Percentiles rank a stretch among this genome's conserved stretches.
Conservation (phyloP, 2,888 invertebrate genomes). For the Osmoderma eremita region DNA sequence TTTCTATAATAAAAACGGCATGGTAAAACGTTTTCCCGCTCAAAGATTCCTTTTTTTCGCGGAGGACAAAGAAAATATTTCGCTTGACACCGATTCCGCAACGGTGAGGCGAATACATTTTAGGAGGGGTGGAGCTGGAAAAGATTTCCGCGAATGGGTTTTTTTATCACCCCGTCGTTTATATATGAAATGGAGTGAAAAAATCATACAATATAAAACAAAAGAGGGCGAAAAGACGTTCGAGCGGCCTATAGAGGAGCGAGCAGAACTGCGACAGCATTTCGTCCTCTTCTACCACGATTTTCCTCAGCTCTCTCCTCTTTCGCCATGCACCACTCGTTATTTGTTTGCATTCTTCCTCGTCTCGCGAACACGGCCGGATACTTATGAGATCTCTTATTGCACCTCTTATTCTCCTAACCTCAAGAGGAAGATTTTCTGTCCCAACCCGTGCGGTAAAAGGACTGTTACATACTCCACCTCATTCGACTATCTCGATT, state of each 20-base stretch:
- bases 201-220: conserved; percentile 35
- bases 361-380: not conserved
- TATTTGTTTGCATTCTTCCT: conserved; percentile 8
- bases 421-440: conserved; percentile 18
- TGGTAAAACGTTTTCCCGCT: conserved; percentile 1
- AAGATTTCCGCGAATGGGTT: conserved; percentile 4
- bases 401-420: conserved; percentile 27
- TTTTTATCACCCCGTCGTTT: conserved; percentile 34
- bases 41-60: conserved; percentile 1
- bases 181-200: conserved; percentile 41
- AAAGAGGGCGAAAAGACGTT: conserved; percentile 37
- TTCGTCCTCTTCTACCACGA: not conserved
- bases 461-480: not conserved
- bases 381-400: conserved; percentile 21
- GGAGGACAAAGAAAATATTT: conserved; percentile 23
- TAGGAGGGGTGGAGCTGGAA: conserved; percentile 11
- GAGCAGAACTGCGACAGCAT: no score
- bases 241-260: no score
- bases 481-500: conserved; percentile 1
- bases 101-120: conserved; percentile 30
- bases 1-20: conserved; percentile 15
- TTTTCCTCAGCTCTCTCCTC: not conserved
- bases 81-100: conserved; percentile 21
- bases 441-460: not conserved
- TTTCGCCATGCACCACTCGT: not conserved